A percentile compares a stretch with the other conserved stretches of the same genome.
These are phyloP conservation scores for Gymnocephalus cernua DNA, from an alignment of 2,113 vertebrate genomes.

Conservation along the genomic window DNA sequence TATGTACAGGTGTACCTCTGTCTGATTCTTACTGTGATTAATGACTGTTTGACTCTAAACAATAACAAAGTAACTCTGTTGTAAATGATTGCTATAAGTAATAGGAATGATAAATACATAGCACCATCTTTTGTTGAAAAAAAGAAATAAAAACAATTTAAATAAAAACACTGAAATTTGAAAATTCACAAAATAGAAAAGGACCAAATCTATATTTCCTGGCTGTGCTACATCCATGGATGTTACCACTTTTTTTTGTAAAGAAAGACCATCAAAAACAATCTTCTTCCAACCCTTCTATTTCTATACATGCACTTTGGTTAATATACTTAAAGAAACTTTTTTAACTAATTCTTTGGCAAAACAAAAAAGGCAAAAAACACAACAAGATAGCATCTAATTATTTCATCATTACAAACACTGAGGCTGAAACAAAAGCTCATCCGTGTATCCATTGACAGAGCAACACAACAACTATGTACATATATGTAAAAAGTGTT, in stretches of 20 bases:
- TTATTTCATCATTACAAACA: constrained; percentile 82
- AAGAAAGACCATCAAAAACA: constrained; percentile 65
- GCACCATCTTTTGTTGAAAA: constrained; percentile 87
- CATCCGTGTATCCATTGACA: constrained; percentile 87
- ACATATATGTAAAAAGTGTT: constrained; percentile 99
- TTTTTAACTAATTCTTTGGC: constrained; percentile 71
- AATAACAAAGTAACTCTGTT: constrained; percentile 59
- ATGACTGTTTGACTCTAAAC: constrained; percentile 57
- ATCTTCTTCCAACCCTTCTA: constrained; percentile 56
- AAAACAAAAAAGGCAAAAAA: constrained; percentile 66
- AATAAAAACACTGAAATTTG: constrained; percentile 73
- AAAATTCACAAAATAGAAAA: constrained; percentile 78
- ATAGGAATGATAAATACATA: constrained; percentile 90
- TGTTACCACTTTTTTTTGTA: constrained; percentile 69
- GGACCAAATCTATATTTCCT: constrained; percentile 61
- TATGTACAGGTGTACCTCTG: constrained; percentile 53
- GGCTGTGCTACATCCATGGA: constrained; percentile 63
- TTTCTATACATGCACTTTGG: constrained; percentile 82
- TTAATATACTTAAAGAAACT: constrained; percentile 80
- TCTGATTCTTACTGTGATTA: constrained; percentile 60
- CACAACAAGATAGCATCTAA: constrained; percentile 74
- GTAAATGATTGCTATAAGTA: constrained; percentile 79
- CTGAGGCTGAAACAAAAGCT: constrained; percentile 87
- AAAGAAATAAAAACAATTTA: constrained; percentile 70
- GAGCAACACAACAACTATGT: constrained; percentile 98